phyloP scores from a whole-genome alignment of 1,140 invertebrate species.

The Drosophila athabasca region DNA sequence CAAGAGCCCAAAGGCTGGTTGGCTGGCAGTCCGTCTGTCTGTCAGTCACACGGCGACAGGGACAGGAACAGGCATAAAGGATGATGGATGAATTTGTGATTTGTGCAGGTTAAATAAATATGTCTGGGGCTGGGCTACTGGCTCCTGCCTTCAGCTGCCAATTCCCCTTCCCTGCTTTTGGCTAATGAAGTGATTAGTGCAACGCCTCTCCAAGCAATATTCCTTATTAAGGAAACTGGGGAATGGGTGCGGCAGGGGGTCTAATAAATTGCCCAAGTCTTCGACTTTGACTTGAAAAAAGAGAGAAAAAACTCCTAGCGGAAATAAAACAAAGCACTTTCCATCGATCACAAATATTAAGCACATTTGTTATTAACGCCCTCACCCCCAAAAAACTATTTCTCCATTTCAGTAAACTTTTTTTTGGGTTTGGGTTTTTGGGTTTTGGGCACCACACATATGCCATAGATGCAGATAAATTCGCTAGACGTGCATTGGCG shows the following conservation, averaged over 20 bases:
- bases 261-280: constrained; percentile 62
- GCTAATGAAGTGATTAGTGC: constrained; percentile 82
- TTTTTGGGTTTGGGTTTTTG: not conserved
- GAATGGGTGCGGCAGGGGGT: not conserved
- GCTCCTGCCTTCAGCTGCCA: constrained; percentile 17
- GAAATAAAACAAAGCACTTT: constrained; percentile 75
- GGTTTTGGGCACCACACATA: constrained; percentile 55
- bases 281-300: constrained; percentile 22
- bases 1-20: constrained; percentile 6
- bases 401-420: constrained; percentile 38
- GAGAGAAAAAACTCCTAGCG: constrained; percentile 13
- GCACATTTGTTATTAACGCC: constrained; percentile 74
- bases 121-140: constrained; percentile 37
- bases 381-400: constrained; percentile 34
- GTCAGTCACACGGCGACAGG: constrained; percentile 57
- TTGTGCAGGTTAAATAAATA: constrained; percentile 81
- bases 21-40: no score
- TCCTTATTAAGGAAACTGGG: constrained; percentile 47
- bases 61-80: constrained; percentile 58
- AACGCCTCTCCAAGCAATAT: constrained; percentile 71
- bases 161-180: constrained; percentile 1
- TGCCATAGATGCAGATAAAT: constrained; percentile 81
- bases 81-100: constrained; percentile 82
- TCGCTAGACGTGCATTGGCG: constrained; percentile 70
- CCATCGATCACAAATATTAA: constrained; percentile 81